Evolutionary conservation across 1,140 invertebrate genomes (phyloP).

Genomic region (Drosophila melanica): DNA sequence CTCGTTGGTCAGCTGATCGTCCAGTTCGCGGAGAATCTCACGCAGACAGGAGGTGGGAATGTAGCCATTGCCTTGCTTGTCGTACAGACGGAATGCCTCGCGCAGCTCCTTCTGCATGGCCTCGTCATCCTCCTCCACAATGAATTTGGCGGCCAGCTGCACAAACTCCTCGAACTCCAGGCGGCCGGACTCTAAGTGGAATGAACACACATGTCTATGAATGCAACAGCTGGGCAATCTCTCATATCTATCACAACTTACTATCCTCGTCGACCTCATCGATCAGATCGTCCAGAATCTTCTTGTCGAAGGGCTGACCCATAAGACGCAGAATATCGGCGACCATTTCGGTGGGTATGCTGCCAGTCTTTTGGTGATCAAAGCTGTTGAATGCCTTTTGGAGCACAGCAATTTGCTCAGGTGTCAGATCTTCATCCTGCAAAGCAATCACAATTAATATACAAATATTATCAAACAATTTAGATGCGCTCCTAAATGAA

Average conservation of each 20-base stretch:
- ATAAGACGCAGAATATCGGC: constrained; percentile 96
- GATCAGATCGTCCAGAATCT: constrained; percentile 96
- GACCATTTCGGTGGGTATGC: constrained; percentile 97
- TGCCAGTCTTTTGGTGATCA: constrained; percentile 96
- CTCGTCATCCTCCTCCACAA: constrained; percentile 97
- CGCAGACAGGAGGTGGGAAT: constrained; percentile 96
- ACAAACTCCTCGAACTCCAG: constrained; percentile 98
- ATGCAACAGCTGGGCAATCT: no score
- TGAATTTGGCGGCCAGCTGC: constrained; percentile 95
- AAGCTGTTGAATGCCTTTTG: constrained; percentile 98
- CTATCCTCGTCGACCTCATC: constrained; percentile 98
- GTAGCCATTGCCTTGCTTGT: constrained; percentile 96
- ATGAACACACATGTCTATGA: background rate
- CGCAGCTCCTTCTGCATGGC: constrained; percentile 95
- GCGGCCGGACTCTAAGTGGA: constrained; percentile 92
- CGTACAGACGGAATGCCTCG: constrained; percentile 96
- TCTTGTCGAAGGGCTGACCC: constrained; percentile 96
- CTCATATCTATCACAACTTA: constrained; percentile 85
- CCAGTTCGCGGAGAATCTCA: constrained; percentile 95
- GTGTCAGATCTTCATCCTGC: constrained; percentile 87
- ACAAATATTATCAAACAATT: background rate
- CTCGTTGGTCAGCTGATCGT: constrained; percentile 95
- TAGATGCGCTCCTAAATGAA: no score
- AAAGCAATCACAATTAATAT: constrained; percentile 1
- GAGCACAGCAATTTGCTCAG: constrained; percentile 90